A percentile compares a stretch with the other conserved stretches of the same genome.
These are phyloP conservation scores for Paraescarpia echinospica DNA, from an alignment of 1,140 invertebrate species.

Conservation along the genomic window DNA sequence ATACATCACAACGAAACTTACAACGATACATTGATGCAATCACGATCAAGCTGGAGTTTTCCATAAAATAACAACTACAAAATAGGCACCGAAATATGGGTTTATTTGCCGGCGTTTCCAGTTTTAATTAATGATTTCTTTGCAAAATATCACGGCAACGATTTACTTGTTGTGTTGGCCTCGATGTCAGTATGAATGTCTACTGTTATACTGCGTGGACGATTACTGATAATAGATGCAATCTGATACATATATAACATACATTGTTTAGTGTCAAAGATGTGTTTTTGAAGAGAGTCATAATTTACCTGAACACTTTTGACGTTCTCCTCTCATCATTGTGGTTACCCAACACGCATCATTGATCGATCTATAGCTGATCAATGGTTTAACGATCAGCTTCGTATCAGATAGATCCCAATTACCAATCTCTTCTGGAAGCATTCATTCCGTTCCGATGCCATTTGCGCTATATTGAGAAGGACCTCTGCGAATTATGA, in stretches of 20 bases:
- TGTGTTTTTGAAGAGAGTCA: background rate
- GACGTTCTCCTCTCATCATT: background rate
- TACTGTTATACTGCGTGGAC: background rate
- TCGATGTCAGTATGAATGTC: too few species aligned
- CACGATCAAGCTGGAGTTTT: too few species aligned
- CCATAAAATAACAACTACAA: too few species aligned
- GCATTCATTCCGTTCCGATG: too few species aligned
- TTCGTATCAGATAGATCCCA: background rate
- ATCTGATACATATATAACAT: background rate
- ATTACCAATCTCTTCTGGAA: background rate
- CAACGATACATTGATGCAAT: too few species aligned
- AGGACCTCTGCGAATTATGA: background rate
- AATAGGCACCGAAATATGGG: too few species aligned
- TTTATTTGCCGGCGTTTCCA: too few species aligned
- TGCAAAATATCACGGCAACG: background rate
- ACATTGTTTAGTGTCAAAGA: background rate
- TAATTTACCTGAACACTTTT: too few species aligned
- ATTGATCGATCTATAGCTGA: background rate
- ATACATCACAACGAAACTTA: too few species aligned
- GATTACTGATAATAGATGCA: background rate
- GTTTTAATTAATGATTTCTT: background rate
- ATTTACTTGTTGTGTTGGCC: background rate
- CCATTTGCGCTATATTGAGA: too few species aligned
- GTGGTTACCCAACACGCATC: background rate
- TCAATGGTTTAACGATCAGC: background rate